A percentile compares a stretch with the other conserved stretches of the same genome.
Evolutionary conservation across 2,113 vertebrate species (phyloP).

Genomic region (Fulmarus glacialis): DNA sequence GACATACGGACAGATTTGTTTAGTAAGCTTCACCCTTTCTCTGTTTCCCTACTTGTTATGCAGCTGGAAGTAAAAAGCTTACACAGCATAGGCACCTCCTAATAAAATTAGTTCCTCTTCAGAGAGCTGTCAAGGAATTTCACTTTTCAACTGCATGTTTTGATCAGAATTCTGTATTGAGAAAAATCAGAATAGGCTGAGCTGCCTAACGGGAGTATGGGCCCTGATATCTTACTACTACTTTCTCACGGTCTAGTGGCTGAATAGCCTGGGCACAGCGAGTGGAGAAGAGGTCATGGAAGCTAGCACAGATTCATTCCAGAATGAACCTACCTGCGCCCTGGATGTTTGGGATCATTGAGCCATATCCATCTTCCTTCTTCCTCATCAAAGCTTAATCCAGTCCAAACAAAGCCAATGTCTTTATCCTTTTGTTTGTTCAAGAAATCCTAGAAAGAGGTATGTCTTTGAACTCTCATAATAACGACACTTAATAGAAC

Average conservation of each 20-base stretch:
- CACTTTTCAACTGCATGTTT: not conserved
- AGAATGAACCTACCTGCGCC: not conserved
- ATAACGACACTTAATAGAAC: not conserved
- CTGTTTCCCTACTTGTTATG: not conserved
- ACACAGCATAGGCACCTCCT: not conserved
- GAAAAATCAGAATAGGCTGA: not conserved
- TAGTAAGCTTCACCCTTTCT: not conserved
- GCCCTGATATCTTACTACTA: not conserved
- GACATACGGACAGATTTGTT: not conserved
- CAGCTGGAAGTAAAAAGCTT: not conserved
- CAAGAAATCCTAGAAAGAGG: not conserved
- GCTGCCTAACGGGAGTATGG: too few species aligned
- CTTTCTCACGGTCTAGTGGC: not conserved
- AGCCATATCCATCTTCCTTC: not conserved
- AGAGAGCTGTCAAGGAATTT: not conserved
- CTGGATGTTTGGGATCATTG: not conserved
- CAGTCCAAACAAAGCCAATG: not conserved
- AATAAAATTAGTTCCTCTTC: not conserved
- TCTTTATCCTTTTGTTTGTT: not conserved
- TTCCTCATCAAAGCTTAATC: not conserved
- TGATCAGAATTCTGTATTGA: not conserved
- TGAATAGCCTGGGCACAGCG: accelerated
- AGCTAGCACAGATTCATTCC: not conserved
- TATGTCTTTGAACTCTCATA: not conserved
- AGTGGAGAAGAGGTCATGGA: accelerated